Evolutionary conservation across 2,888 invertebrate genomes (phyloP).

Genomic region (Drosophila peninsularis): DNA sequence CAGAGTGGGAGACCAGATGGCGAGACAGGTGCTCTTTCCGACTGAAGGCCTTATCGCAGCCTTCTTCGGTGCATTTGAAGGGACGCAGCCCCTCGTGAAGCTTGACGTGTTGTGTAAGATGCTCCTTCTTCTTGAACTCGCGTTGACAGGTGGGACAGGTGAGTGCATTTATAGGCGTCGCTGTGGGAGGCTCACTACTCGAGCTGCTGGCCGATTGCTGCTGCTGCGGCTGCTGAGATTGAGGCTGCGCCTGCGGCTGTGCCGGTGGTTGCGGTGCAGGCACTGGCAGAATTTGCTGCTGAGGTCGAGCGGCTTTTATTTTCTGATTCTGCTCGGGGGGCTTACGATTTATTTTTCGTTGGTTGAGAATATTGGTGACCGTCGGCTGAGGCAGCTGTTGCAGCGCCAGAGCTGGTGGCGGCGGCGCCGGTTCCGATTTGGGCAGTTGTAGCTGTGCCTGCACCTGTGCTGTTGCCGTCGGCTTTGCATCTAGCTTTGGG

Average conservation of each 20-base stretch:
- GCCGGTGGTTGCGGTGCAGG: slow-evolving; percentile 23
- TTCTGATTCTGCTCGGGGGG: slow-evolving; percentile 38
- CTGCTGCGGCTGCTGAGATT: slow-evolving; percentile 17
- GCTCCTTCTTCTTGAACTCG: slow-evolving; percentile 89
- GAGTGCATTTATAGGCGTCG: slow-evolving; percentile 24
- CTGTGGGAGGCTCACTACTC: slow-evolving; percentile 18
- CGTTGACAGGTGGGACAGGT: slow-evolving; percentile 86
- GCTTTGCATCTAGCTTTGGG: slow-evolving; percentile 42
- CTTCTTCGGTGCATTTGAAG: slow-evolving; percentile 87
- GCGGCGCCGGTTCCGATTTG: slow-evolving; percentile 58
- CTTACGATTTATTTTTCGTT: slow-evolving; percentile 55
- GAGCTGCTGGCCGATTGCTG: slow-evolving; percentile 13
- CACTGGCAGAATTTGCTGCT: slow-evolving; percentile 59
- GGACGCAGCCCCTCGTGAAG: slow-evolving; percentile 89
- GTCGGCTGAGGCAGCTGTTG: slow-evolving; percentile 19
- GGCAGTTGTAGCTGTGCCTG: slow-evolving; percentile 20
- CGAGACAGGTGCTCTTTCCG: slow-evolving; percentile 89
- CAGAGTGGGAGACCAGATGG: slow-evolving; percentile 89
- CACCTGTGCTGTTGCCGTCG: slow-evolving; percentile 65
- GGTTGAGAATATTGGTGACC: slow-evolving; percentile 30
- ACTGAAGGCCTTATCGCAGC: slow-evolving; percentile 88
- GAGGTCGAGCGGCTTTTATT: slow-evolving; percentile 38
- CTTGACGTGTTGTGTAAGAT: slow-evolving; percentile 89
- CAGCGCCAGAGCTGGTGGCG: slow-evolving; percentile 37
- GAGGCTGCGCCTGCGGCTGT: slow-evolving; percentile 49